phyloP scores from a whole-genome alignment of 2,888 invertebrate species.

The Neoaliturus tenellus region DNA sequence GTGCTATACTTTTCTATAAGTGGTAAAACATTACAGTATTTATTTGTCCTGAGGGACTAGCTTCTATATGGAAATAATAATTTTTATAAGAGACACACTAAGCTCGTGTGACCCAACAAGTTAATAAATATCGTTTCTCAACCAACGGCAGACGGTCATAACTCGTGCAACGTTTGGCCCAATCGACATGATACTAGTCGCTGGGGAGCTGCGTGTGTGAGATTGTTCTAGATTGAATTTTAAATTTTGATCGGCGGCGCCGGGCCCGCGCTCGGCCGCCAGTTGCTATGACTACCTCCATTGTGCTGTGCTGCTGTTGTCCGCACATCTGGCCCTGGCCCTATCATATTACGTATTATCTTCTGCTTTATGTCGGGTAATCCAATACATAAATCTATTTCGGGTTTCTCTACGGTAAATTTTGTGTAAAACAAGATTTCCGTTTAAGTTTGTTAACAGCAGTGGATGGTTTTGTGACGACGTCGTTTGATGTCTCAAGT shows the following conservation, averaged over 20 bases:
- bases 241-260: slow-evolving; percentile 45
- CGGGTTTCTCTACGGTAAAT: no score
- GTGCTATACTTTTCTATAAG: no score
- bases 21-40: no score
- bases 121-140: neutral
- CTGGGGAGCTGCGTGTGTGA: slow-evolving; percentile 23
- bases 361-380: neutral
- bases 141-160: neutral
- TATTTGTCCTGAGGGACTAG: no score
- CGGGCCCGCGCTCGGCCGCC: neutral
- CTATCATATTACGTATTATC: neutral
- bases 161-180: neutral
- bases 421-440: no score
- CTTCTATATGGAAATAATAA: no score
- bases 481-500: no score
- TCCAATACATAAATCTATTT: neutral
- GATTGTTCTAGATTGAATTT: slow-evolving; percentile 52
- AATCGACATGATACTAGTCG: neutral
- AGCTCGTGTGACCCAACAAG: no score
- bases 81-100: no score
- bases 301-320: neutral
- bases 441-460: no score
- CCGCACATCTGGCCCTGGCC: neutral
- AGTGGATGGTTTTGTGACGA: no score
- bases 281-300: slow-evolving; percentile 21